Base-by-base conservation (phyloP, 2,888 invertebrate species). In the Apotomis capreana region DNA sequence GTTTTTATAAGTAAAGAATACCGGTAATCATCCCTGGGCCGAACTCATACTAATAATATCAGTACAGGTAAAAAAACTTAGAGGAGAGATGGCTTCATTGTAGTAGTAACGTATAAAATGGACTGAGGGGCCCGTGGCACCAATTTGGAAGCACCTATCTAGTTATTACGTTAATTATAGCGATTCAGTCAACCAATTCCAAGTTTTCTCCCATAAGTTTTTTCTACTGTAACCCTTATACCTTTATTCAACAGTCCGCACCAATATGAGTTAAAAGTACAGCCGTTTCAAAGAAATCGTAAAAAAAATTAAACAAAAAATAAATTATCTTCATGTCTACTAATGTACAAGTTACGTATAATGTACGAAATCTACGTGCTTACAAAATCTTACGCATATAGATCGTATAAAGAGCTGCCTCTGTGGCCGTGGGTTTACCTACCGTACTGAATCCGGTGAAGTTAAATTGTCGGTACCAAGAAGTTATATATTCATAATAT, bases 301-400 rank as follows among this genome's bases (percentile, higher is more conserved):
- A 69, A 69, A 60, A 73, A 68, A 68, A 62, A 68, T 74, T 72
- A 78, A 77, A 78, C 73, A 78, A 72, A 70, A 77, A 81, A 83
- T 81, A 81, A 83, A 82, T 83, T 79, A 79, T 77, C 74, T 79
- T 78, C 78, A 64, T 70, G 78, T 81, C 82, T 61, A 78, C 78
- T 79, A 81, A 81, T 81, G 81, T 76, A 83, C 84, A 82, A 79
- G 74, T 80, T 84, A 84, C 81, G 79, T 73, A 78, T 70, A 81
- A 82, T 74, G 81, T 87, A 86, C 79, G 82, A 87, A 86, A 86
- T 84, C 85, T 87, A 87, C 81, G 77, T 81, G 80, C 78, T 84
- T 84, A 86, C 75, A 78, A 81, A 84, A 78, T 79, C 82, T 84
- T 84, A 85, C 74, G 76, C 78, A 69, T 78, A 78, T 81, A 80